Conservation (phyloP, 2,113 vertebrate species). For the Mobula birostris region DNA sequence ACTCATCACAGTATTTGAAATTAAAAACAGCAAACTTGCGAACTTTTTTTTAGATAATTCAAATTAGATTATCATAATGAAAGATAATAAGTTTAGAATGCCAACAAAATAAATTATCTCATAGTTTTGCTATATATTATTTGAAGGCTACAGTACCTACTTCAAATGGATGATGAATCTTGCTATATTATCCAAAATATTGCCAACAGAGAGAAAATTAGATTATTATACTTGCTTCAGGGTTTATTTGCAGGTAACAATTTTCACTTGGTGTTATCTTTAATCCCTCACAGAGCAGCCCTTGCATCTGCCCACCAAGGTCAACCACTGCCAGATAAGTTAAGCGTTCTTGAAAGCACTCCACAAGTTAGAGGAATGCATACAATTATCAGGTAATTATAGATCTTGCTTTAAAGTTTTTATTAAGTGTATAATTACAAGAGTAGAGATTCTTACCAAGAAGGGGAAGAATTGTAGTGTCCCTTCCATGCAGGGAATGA, state of each 20-base stretch:
- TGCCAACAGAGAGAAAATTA: not conserved
- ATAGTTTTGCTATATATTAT: not conserved
- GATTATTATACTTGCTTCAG: not conserved
- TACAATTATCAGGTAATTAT: constrained; percentile 80
- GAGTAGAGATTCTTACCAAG: not conserved
- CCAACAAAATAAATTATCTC: not conserved
- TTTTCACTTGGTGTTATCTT: not conserved
- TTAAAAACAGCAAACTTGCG: not conserved
- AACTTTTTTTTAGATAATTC: not conserved
- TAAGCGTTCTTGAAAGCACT: constrained; percentile 74
- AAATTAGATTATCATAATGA: not conserved
- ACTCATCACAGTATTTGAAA: not conserved
- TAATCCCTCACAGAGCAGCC: constrained; percentile 60
- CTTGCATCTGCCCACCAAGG: constrained; percentile 81
- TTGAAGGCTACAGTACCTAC: not conserved
- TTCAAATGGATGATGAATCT: not conserved
- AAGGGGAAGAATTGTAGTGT: not conserved
- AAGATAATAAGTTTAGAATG: not conserved
- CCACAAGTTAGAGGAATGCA: constrained; percentile 85
- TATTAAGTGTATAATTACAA: not conserved
- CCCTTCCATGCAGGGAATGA: not conserved
- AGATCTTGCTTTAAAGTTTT: not conserved
- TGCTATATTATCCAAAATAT: not conserved
- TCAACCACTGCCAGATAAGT: constrained; percentile 70
- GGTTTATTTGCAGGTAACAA: not conserved